Base-by-base conservation (phyloP, 1,140 invertebrate genomes). In the Leptinotarsa defecta region DNA sequence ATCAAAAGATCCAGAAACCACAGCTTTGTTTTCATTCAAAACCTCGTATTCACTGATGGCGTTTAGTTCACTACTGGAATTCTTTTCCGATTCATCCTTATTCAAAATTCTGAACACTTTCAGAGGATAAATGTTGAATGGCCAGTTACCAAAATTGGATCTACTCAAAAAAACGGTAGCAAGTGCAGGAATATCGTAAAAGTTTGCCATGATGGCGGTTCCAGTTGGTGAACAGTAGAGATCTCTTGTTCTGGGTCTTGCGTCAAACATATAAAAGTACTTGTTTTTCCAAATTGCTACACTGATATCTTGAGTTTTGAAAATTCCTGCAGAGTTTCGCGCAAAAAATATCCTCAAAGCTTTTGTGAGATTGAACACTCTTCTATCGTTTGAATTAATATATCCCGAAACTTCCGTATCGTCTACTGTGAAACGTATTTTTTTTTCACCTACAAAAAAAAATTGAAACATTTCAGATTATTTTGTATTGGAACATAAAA, bases 191-290 rank as follows among this genome's bases (percentile, higher is more conserved):
- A 88, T 71, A 76, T 88, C 86, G 78, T 86, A 86, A 0, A 89
- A 85, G 71, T 87, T 88, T 3, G 87, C 86, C 48, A 89, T 83
- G 57, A 86, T 83, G n/a, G 88, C 84, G 43, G 80, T 83, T 4
- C 88, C 88, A 49, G 77, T 76, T 1, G 74, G 75, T 49, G 80
- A 77, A 49, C 77, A 73, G 48, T 78, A 82, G 19, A 85, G 73
- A 74, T 85, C 83, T 48, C 84, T 86, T 0, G 85, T 80, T 78
- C 88, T 84, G 3, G 87, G 86, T 49, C 84, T 86, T 8, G 87
- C 86, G 79, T 89, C 88, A 76, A 89, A 89, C 71, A 89, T 85
- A 71, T 88, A 89, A 76, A 84, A 88, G 78, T 87, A 87, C 74
- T 84, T 87, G 75, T 88, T 86, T 73, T 87, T 88, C 88, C 88